Percentiles rank a stretch among this genome's conserved stretches.
Evolutionary conservation across 2,797 vertebrate species (phyloP).

Genomic region (Catostomus latipinnis): DNA sequence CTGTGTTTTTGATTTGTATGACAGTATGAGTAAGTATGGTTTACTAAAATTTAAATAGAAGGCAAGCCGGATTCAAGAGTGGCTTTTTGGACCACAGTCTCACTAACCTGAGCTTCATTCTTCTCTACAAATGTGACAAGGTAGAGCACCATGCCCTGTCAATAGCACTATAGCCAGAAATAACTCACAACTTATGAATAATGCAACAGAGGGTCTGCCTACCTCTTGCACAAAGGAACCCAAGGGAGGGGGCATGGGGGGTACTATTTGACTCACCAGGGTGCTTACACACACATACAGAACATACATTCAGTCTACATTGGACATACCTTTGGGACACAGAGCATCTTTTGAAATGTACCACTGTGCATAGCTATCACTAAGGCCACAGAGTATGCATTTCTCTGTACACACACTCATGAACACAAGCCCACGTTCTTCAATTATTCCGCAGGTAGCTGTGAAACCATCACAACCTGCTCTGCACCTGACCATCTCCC

Average conservation of each 20-base stretch:
- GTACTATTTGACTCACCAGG: slow-evolving; percentile 18
- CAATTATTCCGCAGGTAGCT: slow-evolving; percentile 37
- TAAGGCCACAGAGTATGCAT: neutral
- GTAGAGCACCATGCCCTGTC: slow-evolving; percentile 38
- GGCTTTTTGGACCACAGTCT: slow-evolving; percentile 8
- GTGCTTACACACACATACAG: slow-evolving; percentile 2
- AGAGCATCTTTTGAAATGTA: neutral
- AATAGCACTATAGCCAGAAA: slow-evolving; percentile 46
- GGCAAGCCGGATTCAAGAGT: no score
- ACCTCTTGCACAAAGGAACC: slow-evolving; percentile 43
- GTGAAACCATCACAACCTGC: slow-evolving; percentile 21
- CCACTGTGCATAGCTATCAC: neutral
- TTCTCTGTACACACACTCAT: neutral
- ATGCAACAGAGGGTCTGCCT: slow-evolving; percentile 43
- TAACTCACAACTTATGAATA: slow-evolving; percentile 45
- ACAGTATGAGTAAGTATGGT: no score
- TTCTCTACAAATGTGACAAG: slow-evolving; percentile 17
- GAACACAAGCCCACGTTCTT: neutral
- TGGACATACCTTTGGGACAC: slow-evolving; percentile 22
- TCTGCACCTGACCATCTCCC: neutral
- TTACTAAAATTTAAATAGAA: no score
- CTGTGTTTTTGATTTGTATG: no score
- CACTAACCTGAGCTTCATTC: slow-evolving; percentile 22
- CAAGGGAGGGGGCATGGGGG: slow-evolving; percentile 11
- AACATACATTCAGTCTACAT: slow-evolving; percentile 10